A percentile compares a stretch with the other conserved stretches of the same genome.
These are phyloP conservation scores for Gorsachius goisagi DNA, from an alignment of 2,113 vertebrate genomes.

Conservation along the genomic window DNA sequence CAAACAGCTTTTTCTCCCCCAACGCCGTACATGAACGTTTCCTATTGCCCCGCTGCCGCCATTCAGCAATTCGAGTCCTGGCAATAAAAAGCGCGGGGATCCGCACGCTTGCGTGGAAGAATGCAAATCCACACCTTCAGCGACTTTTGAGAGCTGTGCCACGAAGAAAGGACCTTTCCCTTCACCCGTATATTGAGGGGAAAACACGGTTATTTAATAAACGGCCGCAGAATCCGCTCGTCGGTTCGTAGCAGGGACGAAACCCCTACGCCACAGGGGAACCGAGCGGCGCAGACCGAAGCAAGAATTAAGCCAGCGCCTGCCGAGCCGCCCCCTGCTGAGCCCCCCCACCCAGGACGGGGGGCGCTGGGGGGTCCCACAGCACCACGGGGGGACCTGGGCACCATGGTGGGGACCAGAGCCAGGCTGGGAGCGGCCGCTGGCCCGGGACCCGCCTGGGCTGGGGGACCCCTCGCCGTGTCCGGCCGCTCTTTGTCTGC, in stretches of 20 bases:
- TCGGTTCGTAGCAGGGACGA: not conserved
- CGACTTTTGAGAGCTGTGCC: not conserved
- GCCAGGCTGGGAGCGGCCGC: not conserved
- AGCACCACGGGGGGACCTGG: not conserved
- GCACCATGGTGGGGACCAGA: not conserved
- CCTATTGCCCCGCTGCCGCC: not conserved
- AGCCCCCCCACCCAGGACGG: too few relatives aligned
- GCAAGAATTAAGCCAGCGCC: not conserved
- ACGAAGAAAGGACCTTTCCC: not conserved
- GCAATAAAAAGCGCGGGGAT: not conserved
- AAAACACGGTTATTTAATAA: not conserved
- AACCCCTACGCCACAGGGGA: not conserved
- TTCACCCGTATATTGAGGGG: not conserved
- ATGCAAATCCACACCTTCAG: not conserved
- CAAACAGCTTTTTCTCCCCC: not conserved
- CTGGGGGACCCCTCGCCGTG: not conserved
- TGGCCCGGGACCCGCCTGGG: not conserved
- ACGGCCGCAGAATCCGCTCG: not conserved
- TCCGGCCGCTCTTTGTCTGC: not conserved
- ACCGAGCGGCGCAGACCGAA: not conserved
- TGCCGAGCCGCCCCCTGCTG: too few relatives aligned
- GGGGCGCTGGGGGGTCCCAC: not conserved
- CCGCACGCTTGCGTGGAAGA: not conserved
- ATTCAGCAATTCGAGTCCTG: not conserved
- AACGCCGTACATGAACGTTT: not conserved